Conservation (phyloP, 2,888 invertebrate genomes). For the Drosophila lutescens region DNA sequence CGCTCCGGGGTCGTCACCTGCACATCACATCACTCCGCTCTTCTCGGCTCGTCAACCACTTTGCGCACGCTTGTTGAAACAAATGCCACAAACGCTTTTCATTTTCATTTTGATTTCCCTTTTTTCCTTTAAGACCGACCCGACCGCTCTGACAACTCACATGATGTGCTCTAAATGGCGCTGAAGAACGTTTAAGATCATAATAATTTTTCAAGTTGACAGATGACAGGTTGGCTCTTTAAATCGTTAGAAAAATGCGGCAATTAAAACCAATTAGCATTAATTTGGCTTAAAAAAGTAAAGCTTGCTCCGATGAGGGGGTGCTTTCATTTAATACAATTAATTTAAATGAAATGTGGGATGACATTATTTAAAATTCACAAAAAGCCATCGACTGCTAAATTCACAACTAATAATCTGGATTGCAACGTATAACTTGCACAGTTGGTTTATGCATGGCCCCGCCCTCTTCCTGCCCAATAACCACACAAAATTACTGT, state of each 20-base stretch:
- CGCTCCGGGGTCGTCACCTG: constrained; percentile 35
- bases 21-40: constrained; percentile 11
- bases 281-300: not conserved
- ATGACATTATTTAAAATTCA: constrained; percentile 16
- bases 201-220: constrained; percentile 5
- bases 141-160: not conserved
- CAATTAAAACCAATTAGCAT: constrained; percentile 13
- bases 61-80: constrained; percentile 38
- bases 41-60: constrained; percentile 32
- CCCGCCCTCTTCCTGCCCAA: constrained; percentile 33
- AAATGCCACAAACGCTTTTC: constrained; percentile 44
- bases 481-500: constrained; percentile 38
- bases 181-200: constrained; percentile 7
- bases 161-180: constrained; percentile 7
- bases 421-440: constrained; percentile 5
- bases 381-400: constrained; percentile 19
- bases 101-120: constrained; percentile 30
- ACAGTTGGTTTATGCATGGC: constrained; percentile 14
- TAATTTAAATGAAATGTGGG: constrained; percentile 12
- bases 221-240: constrained; percentile 5
- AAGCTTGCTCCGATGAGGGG: not conserved
- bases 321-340: constrained; percentile 11
- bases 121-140: not conserved
- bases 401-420: constrained; percentile 33
- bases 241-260: not conserved